Evolutionary conservation across 2,888 invertebrate species (phyloP), one percentile per base, ranked within the genome.

Genomic region (Drosophila lacicola): DNA sequence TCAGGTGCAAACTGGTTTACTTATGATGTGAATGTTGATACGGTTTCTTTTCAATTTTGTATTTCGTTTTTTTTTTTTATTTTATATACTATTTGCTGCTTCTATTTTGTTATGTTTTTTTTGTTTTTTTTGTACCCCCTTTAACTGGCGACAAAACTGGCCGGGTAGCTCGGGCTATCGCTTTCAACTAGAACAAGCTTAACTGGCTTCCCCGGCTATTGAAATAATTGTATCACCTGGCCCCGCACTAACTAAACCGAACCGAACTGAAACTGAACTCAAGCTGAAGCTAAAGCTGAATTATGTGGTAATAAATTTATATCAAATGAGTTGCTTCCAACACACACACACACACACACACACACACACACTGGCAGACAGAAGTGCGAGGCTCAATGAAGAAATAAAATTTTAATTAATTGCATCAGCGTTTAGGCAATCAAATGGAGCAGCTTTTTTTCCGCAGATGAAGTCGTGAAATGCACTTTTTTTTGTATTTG

Each of bases 21-120:
- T 86, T 86, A 88, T 86, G 85, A 86, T 86, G 85, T 86, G 85
- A 86, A 86, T 86, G 85, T 86, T 86, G 85, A 86, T 86, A 86
- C 81, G 85, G 85, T 86, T 86, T 86, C 87, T 87, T 88, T 83
- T 82, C 81, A 73, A 74, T 77, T 74, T 77, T 76, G 53, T 78
- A 68, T 55, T 74, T 53, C 58, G 56, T 65, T 64, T 55, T 60
- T 78, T 61, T 82, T 69, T 61, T 76, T 73, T 33, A n/a, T n/a
- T 47, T 36, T 51, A 13, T 50, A 25, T 51, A 51, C 25, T 25
- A 25, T 57, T 50, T 57, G 34, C 46, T 70, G 77, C 79, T 81
- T 81, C 79, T 87, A 78, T 81, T 78, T 79, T 72, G 72, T 56
- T 67, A 63, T 34, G 3, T 41, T 39, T 36, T 25, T 46, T 17